Base-by-base conservation (phyloP, 2,888 invertebrate genomes). In the Troides oblongomaculatus region DNA sequence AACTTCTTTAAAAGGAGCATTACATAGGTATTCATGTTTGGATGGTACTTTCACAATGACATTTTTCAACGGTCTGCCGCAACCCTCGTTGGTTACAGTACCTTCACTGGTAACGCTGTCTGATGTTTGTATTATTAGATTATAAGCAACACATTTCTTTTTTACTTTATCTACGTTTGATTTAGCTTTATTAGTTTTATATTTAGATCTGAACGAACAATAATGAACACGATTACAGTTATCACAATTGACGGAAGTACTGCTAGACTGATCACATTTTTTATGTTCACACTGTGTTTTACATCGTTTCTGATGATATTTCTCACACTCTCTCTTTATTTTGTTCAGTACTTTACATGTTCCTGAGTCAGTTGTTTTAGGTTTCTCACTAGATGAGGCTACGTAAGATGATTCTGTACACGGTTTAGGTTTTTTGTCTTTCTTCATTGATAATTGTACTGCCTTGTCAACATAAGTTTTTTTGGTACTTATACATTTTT, bases 111-210 rank as follows among this genome's bases (percentile, higher is more conserved):
- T 71, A 73, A 90, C 72, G 71, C 90, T 90, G 56, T 92, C 92
- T 0, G 92, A 90, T 12, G 90, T 87, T 74, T 92, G 90, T 65
- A 92, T 79, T n/a, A 92, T 89, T 60, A 92, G 78, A 74, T 92
- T 92, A 75, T 92, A 92, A 12, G 92, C 92, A 0, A 92, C 81
- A 61, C 89, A 84, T 75, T 87, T 89, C 71, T 88, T 89, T 69
- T 83, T 85, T 0, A 75, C 30, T 70, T 87, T 90, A 12, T 90
- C 90, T 5, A 74, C 73, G 1, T 72, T 75, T 3, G 74, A 71
- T 75, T 85, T 90, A 4, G 79, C 72, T 68, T 78, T 84, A 62
- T 84, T 78, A 17, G 76, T 75, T 75, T 84, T 89, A 73, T 90
- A 89, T 78, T 85, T 89, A 7, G 74, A 76, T 74, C 81, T 79